These are phyloP conservation scores for Caenorhabditis zanzibari DNA, from an alignment of 2,888 invertebrate species.

Conservation along the genomic window DNA sequence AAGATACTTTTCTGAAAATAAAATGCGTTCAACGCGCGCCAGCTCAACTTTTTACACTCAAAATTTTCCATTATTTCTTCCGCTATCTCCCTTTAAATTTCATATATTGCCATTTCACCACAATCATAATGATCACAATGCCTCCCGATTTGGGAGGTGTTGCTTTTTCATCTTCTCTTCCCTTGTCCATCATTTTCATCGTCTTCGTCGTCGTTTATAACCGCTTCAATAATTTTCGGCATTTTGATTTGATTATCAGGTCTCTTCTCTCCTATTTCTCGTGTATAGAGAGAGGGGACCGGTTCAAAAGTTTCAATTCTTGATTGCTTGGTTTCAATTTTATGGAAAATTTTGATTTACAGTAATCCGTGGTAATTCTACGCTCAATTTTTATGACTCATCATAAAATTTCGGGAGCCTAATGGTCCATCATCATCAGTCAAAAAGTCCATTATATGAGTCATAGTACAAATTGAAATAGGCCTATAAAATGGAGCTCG, in stretches of 20 bases:
- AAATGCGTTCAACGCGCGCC: no score
- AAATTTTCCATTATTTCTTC: no score
- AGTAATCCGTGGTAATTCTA: no score
- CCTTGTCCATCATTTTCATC: neutral
- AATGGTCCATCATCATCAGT: conserved; percentile 22
- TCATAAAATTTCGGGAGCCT: conserved; percentile 40
- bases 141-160: conserved; percentile 9
- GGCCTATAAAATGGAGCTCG: conserved; percentile 27
- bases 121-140: conserved; percentile 1
- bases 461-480: conserved; percentile 28
- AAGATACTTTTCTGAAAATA: no score
- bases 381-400: no score
- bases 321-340: neutral
- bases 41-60: no score
- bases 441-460: conserved; percentile 32
- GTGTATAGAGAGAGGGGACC: conserved; percentile 9
- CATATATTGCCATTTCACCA: neutral
- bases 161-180: conserved; percentile 27
- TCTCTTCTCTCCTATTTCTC: conserved; percentile 13
- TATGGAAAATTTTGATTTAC: neutral
- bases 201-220: conserved; percentile 43
- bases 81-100: neutral
- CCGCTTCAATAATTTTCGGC: conserved; percentile 62
- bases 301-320: conserved; percentile 37
- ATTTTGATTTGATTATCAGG: conserved; percentile 65